Evolutionary conservation across 2,888 invertebrate genomes (phyloP), one percentile per base, ranked within the genome.

Genomic region (Platycheirus albimanus): DNA sequence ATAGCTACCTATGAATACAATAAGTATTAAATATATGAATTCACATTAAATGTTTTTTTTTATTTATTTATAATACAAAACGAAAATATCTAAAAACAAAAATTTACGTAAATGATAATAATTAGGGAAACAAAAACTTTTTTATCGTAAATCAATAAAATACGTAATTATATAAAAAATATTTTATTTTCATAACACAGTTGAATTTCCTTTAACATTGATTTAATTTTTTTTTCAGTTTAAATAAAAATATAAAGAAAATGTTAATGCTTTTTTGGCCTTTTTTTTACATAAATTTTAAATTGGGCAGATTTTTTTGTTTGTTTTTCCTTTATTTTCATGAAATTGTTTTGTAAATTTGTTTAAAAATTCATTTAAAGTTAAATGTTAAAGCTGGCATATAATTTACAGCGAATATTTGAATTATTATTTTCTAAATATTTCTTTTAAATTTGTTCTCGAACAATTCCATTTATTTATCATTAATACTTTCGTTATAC

Each of bases 361-460:
- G 67, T 64, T 70, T 76, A 43, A 49, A 52, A 67, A 66, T 56
- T 66, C 51, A 17, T 11, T 56, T 63, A 30, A 63, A 19, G 54
- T 69, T 28, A 51, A 52, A 56, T 77, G 30, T 64, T 70, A 80
- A 80, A 80, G 80, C 80, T 80, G 56, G 49, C 56, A 58, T 64
- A 70, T 70, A 70, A 70, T 72, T 81, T 81, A 81, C 81, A 81
- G 81, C 81, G 61, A 66, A 43, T 54, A 17, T 33, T 56, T 63
- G 58, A 7, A 63, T 15, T 41, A 58, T 11, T 45, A n/a, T 43
- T 33, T 54, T 45, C 41, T 33, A 61, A 4, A 38, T 24, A 0
- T 33, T 36, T n/a, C 6, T 66, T 43, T 24, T 33, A 33, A 7
- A 8, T 24, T 66, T 19, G 13, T 17, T 38, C 15, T 70, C 15